Evolutionary conservation across 2,888 invertebrate genomes (phyloP).

Genomic region (Mycalesis mineus): DNA sequence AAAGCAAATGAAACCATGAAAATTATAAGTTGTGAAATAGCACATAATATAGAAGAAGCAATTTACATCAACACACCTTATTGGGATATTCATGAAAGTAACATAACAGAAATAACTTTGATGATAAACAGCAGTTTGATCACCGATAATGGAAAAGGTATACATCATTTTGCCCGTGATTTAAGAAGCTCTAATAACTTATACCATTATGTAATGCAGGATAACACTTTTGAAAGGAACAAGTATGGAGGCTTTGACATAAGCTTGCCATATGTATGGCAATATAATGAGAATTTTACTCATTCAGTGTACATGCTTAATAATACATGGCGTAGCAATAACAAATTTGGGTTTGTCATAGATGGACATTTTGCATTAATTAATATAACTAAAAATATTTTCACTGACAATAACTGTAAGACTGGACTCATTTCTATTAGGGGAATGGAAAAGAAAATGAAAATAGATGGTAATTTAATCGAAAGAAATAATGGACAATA

Average conservation of each 20-base stretch:
- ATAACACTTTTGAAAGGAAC: conserved; percentile 92
- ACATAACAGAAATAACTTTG: conserved; percentile 93
- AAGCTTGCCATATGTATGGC: conserved; percentile 95
- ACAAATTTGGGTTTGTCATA: conserved; percentile 89
- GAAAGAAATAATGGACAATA: conserved; percentile 87
- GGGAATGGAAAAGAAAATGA: conserved; percentile 98
- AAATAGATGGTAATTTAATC: conserved; percentile 88
- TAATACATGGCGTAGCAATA: conserved; percentile 91
- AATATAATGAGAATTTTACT: conserved; percentile 95
- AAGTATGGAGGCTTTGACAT: conserved; percentile 91
- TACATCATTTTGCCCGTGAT: conserved; percentile 94
- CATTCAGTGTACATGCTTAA: conserved; percentile 93
- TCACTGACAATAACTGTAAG: conserved; percentile 90
- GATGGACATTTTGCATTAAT: conserved; percentile 95
- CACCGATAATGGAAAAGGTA: conserved; percentile 91
- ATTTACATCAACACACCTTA: conserved; percentile 89
- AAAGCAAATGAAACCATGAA: conserved; percentile 93
- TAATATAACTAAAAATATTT: conserved; percentile 90
- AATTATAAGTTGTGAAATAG: conserved; percentile 87
- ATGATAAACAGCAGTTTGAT: conserved; percentile 92
- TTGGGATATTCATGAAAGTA: conserved; percentile 90
- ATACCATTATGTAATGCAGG: conserved; percentile 95
- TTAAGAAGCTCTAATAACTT: conserved; percentile 97
- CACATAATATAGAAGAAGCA: conserved; percentile 88
- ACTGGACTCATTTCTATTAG: conserved; percentile 86